Conservation (phyloP, 2,888 invertebrate genomes). For the Erebia aethiops region DNA sequence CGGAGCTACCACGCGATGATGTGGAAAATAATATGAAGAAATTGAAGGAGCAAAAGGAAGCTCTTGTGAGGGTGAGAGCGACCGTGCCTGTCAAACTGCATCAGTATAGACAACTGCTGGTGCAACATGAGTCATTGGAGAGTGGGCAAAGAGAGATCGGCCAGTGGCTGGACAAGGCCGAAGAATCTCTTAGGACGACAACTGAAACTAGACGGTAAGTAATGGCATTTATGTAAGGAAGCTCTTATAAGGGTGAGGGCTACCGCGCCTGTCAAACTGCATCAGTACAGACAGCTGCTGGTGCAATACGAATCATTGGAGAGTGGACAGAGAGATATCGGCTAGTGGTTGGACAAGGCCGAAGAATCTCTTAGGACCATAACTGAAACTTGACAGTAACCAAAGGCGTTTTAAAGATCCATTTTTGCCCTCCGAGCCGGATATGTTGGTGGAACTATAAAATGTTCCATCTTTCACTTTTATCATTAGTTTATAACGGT, state of each 20-base stretch:
- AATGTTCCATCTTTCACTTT: too few relatives aligned
- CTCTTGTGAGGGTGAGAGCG: slow-evolving; percentile 91
- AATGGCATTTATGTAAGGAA: too few relatives aligned
- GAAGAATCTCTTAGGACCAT: slow-evolving; percentile 85
- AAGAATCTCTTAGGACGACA: slow-evolving; percentile 84
- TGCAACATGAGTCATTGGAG: slow-evolving; percentile 95
- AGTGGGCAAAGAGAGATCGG: slow-evolving; percentile 93
- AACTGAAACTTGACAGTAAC: slow-evolving; percentile 69
- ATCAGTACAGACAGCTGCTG: slow-evolving; percentile 90
- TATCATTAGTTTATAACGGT: too few relatives aligned
- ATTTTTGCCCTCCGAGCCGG: too few relatives aligned
- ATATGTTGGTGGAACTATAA: too few relatives aligned
- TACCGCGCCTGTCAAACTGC: slow-evolving; percentile 90
- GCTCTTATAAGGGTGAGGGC: slow-evolving; percentile 92
- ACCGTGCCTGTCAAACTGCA: slow-evolving; percentile 92
- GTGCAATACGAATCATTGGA: slow-evolving; percentile 96
- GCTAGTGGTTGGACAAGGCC: slow-evolving; percentile 93
- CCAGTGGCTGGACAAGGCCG: slow-evolving; percentile 93
- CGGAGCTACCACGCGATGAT: slow-evolving; percentile 94
- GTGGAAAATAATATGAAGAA: slow-evolving; percentile 95
- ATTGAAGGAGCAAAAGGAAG: slow-evolving; percentile 94
- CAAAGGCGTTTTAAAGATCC: too few relatives aligned
- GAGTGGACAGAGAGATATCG: slow-evolving; percentile 92
- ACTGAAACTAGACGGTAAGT: slow-evolving; percentile 69
- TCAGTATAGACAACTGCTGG: slow-evolving; percentile 90